Percentiles rank a stretch among this genome's conserved stretches.
phyloP scores from a whole-genome alignment of 2,113 vertebrate species.

The Meriones unguiculatus region DNA sequence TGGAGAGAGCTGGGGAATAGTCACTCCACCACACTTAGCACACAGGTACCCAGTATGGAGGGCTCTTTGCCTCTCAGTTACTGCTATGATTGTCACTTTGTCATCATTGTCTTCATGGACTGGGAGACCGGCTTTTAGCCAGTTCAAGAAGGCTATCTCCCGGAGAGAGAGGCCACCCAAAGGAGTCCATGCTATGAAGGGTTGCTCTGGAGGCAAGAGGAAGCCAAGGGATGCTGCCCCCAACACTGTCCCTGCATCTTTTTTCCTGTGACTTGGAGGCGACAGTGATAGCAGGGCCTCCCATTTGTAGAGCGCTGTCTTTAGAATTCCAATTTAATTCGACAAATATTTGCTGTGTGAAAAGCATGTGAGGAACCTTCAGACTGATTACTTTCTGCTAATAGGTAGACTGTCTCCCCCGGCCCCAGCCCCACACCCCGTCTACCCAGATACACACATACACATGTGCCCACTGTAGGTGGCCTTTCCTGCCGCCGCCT shows the following conservation, averaged over 20 bases:
- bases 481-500: background rate
- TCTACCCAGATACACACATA: background rate
- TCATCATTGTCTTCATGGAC: background rate
- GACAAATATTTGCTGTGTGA: slow-evolving; percentile 57
- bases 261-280: slow-evolving; percentile 18
- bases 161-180: rapidly evolving
- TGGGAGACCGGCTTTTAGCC: background rate
- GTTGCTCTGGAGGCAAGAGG: background rate
- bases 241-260: background rate
- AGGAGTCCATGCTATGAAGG: rapidly evolving
- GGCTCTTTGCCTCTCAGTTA: background rate
- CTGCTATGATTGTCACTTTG: no score
- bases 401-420: background rate
- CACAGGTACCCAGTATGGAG: background rate
- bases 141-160: background rate
- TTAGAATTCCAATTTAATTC: slow-evolving; percentile 60
- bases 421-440: background rate
- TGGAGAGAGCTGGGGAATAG: no score
- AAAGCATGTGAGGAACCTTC: background rate
- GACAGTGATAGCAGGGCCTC: background rate
- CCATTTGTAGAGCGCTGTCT: background rate
- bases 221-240: background rate
- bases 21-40: background rate
- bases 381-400: slow-evolving; percentile 15
- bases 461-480: background rate